These are phyloP conservation scores for Sebastes vulpes DNA, from an alignment of 2,797 vertebrate genomes.

Conservation along the genomic window DNA sequence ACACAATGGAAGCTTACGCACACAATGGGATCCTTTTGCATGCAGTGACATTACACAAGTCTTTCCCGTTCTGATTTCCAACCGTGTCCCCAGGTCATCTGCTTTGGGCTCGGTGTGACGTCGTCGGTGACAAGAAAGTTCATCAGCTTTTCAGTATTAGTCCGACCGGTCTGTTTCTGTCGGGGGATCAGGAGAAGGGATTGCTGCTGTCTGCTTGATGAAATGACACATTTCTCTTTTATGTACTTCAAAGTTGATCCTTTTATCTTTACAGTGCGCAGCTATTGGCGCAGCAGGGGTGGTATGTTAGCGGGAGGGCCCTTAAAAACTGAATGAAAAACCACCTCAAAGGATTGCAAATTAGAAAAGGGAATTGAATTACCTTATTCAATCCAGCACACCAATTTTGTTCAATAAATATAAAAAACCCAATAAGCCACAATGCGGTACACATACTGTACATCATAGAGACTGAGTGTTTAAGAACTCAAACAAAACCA, in stretches of 20 bases:
- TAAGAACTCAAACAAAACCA: slow-evolving; percentile 42
- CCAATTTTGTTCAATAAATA: slow-evolving; percentile 39
- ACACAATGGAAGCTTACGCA: background rate
- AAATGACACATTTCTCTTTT: slow-evolving; percentile 32
- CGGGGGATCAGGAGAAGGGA: slow-evolving; percentile 19
- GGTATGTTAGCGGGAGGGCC: slow-evolving; percentile 6
- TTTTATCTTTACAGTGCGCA: slow-evolving; percentile 28
- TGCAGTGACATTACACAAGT: background rate
- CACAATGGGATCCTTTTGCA: background rate
- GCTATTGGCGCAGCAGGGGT: slow-evolving; percentile 6
- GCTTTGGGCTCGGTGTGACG: background rate
- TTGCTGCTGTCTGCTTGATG: slow-evolving; percentile 21
- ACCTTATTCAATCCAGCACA: slow-evolving; percentile 32
- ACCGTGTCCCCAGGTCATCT: background rate
- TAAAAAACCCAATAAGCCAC: slow-evolving; percentile 37
- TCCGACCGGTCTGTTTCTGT: slow-evolving; percentile 8
- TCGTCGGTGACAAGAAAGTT: background rate
- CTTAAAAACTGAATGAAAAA: slow-evolving; percentile 44
- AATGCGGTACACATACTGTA: slow-evolving; percentile 16
- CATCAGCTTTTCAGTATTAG: slow-evolving; percentile 13
- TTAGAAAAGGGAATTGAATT: slow-evolving; percentile 50
- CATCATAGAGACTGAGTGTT: slow-evolving; percentile 32
- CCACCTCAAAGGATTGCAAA: slow-evolving; percentile 51
- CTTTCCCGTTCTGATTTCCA: background rate
- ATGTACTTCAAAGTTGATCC: slow-evolving; percentile 43